A percentile compares a stretch with the other conserved stretches of the same genome.
Conservation (phyloP, 2,888 invertebrate genomes). For the Caenorhabditis zanzibari region DNA sequence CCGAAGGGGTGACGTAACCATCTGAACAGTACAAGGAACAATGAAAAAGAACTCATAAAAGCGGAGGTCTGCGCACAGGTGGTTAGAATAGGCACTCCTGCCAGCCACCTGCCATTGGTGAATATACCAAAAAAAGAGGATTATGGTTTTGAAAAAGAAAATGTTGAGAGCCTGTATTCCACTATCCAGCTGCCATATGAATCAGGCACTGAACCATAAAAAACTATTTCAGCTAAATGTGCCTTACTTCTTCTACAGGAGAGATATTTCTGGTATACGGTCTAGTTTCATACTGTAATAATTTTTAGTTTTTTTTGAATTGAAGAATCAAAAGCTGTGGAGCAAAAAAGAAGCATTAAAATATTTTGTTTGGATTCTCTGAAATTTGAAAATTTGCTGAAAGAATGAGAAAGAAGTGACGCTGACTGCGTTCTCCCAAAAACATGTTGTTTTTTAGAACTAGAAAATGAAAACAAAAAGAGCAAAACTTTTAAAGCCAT, state of each 20-base stretch:
- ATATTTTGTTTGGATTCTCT: background rate
- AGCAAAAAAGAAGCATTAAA: background rate
- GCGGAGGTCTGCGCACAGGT: slow-evolving; percentile 54
- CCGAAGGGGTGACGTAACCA: slow-evolving; percentile 47
- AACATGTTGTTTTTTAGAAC: slow-evolving; percentile 27
- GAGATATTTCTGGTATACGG: no score
- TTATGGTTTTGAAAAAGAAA: slow-evolving; percentile 14
- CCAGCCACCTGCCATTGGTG: slow-evolving; percentile 51
- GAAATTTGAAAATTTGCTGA: background rate
- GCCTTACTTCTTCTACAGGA: background rate
- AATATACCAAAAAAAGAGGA: slow-evolving; percentile 19
- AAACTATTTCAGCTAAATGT: background rate
- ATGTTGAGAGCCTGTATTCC: slow-evolving; percentile 13
- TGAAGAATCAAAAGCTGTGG: background rate
- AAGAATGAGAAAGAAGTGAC: slow-evolving; percentile 8
- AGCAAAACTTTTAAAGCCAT: slow-evolving; percentile 22
- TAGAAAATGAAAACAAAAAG: background rate
- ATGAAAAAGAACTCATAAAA: slow-evolving; percentile 58
- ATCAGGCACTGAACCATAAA: slow-evolving; percentile 10
- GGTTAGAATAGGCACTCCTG: slow-evolving; percentile 38
- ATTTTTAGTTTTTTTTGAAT: no score
- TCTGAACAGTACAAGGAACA: slow-evolving; percentile 29
- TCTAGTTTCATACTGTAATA: no score
- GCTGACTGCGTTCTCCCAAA: background rate
- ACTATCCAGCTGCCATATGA: slow-evolving; percentile 8